Conservation (phyloP, 2,797 vertebrate species). For the Momotus momota region DNA sequence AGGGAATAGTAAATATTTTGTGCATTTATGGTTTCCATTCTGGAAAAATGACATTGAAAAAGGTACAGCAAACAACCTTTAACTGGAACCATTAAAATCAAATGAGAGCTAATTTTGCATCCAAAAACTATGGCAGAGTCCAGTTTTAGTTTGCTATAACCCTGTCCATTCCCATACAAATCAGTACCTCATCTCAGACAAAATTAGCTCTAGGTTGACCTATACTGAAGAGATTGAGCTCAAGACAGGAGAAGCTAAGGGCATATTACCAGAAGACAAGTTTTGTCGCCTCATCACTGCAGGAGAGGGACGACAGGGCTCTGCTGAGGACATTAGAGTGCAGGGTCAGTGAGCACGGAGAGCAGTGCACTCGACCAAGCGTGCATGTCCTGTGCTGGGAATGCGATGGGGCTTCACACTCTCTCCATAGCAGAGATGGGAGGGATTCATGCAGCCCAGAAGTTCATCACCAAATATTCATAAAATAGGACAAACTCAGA, state of each 20-base stretch:
- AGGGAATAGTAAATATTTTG: background rate
- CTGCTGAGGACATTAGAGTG: background rate
- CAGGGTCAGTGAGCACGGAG: rapidly evolving
- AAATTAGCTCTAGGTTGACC: background rate
- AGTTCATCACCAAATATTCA: background rate
- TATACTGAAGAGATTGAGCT: background rate
- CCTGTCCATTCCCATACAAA: background rate
- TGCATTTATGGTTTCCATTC: background rate
- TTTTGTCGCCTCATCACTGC: background rate
- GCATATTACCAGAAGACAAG: background rate
- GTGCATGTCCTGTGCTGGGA: background rate
- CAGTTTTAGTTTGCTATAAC: background rate
- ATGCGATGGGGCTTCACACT: background rate
- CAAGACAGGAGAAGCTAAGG: background rate
- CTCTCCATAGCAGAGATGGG: background rate
- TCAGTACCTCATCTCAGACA: background rate
- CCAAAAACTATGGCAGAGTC: rapidly evolving
- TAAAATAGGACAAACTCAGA: background rate
- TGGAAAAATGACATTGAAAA: background rate
- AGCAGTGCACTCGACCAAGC: rapidly evolving
- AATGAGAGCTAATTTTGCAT: background rate
- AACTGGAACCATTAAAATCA: background rate
- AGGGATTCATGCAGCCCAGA: background rate
- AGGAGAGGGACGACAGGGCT: background rate
- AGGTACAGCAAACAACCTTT: background rate